These are phyloP conservation scores for Melanostigma gelatinosum DNA, from an alignment of 2,113 vertebrate species.

Conservation along the genomic window DNA sequence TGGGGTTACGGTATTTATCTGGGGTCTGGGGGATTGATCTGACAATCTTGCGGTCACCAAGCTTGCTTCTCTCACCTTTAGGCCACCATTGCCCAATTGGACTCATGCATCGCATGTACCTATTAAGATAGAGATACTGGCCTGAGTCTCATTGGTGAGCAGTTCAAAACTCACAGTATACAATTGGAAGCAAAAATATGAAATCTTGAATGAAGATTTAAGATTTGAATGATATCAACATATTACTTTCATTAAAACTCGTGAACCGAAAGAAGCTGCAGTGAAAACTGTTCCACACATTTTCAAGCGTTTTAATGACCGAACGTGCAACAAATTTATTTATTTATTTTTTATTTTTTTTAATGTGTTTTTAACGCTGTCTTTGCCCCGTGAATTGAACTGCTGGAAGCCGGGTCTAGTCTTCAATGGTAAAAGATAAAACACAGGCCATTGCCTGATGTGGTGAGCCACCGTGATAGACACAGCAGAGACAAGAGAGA, in stretches of 20 bases:
- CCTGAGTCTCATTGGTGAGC: not conserved
- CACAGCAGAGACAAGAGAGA: conserved; percentile 45
- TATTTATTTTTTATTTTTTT: not conserved
- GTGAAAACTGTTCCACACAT: too few relatives aligned
- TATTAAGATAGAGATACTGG: not conserved
- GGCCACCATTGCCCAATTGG: too few relatives aligned
- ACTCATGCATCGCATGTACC: not conserved
- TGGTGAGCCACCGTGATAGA: conserved; percentile 31
- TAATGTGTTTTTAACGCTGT: not conserved
- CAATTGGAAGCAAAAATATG: not conserved
- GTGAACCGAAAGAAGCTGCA: not conserved
- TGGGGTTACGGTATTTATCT: not conserved
- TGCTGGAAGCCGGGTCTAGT: conserved; percentile 6
- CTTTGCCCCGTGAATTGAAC: not conserved
- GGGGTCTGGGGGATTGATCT: not conserved
- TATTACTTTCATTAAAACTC: not conserved
- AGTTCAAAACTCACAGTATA: not conserved
- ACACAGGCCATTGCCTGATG: conserved; percentile 34
- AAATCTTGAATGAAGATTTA: not conserved
- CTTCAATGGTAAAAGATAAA: not conserved
- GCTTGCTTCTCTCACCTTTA: not conserved
- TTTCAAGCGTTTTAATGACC: not conserved
- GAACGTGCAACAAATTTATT: not conserved
- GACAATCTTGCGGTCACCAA: not conserved
- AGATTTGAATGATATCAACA: not conserved